These are phyloP conservation scores for Sebastes ruberrimus DNA, from an alignment of 2,797 vertebrate genomes.

Conservation along the genomic window DNA sequence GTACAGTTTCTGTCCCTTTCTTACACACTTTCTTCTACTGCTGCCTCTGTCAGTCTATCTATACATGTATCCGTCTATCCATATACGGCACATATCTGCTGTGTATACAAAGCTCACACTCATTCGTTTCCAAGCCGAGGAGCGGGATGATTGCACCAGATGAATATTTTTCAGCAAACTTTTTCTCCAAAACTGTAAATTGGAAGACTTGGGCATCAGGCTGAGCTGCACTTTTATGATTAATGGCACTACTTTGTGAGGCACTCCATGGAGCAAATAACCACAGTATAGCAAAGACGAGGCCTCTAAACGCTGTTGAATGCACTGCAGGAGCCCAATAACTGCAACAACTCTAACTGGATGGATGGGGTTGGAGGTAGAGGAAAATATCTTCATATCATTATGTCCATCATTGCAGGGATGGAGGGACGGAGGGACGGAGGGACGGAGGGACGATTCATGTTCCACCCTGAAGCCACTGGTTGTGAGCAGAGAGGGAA, in stretches of 20 bases:
- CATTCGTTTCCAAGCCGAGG: background rate
- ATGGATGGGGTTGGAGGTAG: background rate
- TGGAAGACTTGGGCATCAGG: slow-evolving; percentile 2
- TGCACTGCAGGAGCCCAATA: slow-evolving; percentile 1
- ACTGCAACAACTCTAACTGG: background rate
- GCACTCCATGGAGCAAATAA: slow-evolving; percentile 35
- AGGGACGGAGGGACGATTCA: background rate
- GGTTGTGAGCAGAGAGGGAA: slow-evolving; percentile 2
- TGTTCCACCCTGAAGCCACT: background rate
- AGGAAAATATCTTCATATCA: background rate
- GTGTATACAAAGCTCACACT: background rate
- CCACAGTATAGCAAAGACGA: slow-evolving; percentile 10
- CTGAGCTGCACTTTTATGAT: slow-evolving; percentile 51
- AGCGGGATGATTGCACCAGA: background rate
- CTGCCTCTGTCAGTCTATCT: background rate
- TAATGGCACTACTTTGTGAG: slow-evolving; percentile 54
- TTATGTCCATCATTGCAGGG: background rate
- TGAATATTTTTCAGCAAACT: slow-evolving; percentile 32
- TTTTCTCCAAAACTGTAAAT: slow-evolving; percentile 33
- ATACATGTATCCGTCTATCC: background rate
- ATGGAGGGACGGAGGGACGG: too few relatives aligned
- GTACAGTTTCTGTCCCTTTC: background rate
- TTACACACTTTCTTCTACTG: background rate
- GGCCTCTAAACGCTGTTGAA: slow-evolving; percentile 24
- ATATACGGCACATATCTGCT: background rate